These are phyloP conservation scores for Drosophila infuscata DNA, from an alignment of 2,888 invertebrate species.

Conservation along the genomic window DNA sequence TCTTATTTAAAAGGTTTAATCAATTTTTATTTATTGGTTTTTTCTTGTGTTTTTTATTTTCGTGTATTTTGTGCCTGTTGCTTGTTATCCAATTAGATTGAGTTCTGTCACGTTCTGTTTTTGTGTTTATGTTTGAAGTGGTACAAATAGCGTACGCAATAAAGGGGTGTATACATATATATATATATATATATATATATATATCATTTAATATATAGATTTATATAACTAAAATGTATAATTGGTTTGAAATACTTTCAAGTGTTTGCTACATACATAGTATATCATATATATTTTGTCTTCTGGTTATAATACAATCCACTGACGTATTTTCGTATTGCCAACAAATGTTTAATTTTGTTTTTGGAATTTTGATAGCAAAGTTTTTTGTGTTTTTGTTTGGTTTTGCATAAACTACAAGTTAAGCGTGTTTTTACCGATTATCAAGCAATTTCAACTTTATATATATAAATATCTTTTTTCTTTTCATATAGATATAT, in stretches of 20 bases:
- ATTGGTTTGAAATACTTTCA: constrained; percentile 73
- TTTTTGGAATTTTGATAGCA: constrained; percentile 44
- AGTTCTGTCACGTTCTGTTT: constrained; percentile 63
- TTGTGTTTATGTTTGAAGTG: constrained; percentile 45
- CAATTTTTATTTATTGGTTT: constrained; percentile 59
- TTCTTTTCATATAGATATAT: constrained; percentile 45
- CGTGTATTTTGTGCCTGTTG: constrained; percentile 51
- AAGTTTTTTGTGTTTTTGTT: constrained; percentile 19
- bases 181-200: constrained; percentile 23
- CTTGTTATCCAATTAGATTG: constrained; percentile 74
- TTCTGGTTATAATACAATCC: constrained; percentile 26
- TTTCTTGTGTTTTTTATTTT: constrained; percentile 25
- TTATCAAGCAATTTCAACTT: constrained; percentile 79
- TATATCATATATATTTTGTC: constrained; percentile 38
- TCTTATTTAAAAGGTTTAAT: constrained; percentile 36
- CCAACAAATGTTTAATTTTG: constrained; percentile 22
- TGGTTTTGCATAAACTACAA: constrained; percentile 49
- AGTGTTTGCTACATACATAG: constrained; percentile 53
- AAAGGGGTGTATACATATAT: constrained; percentile 63
- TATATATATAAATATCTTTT: constrained; percentile 36
- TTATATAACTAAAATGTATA: constrained; percentile 67
- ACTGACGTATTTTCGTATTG: constrained; percentile 7
- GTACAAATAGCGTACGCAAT: constrained; percentile 69
- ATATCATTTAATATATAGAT: constrained; percentile 50
- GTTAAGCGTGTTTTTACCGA: constrained; percentile 71